phyloP scores from a whole-genome alignment of 2,888 invertebrate genomes.

The Eupithecia subfuscata region DNA sequence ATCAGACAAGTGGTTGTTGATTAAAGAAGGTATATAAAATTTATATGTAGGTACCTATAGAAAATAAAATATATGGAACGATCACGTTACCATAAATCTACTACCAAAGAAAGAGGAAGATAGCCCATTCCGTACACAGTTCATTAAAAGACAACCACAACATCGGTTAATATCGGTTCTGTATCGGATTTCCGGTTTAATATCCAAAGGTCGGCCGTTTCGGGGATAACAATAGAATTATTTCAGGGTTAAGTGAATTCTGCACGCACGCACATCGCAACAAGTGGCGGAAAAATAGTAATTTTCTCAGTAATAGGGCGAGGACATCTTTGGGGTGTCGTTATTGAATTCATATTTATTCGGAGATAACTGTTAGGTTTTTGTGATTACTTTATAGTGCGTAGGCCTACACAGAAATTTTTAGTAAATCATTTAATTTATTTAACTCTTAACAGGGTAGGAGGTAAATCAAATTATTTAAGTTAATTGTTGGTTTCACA shows the following conservation, averaged over 20 bases:
- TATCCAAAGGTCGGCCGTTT: slow-evolving; percentile 58
- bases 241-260: slow-evolving; percentile 62
- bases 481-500: too few species aligned
- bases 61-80: neutral
- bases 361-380: slow-evolving; percentile 6
- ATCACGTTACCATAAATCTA: neutral
- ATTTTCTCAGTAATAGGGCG: slow-evolving; percentile 41
- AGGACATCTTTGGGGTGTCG: slow-evolving; percentile 28
- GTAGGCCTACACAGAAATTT: too few species aligned
- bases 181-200: slow-evolving; percentile 61
- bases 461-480: too few species aligned
- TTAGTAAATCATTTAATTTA: too few species aligned
- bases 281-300: slow-evolving; percentile 57
- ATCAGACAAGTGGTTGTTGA: neutral
- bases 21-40: neutral
- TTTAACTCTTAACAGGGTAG: too few species aligned
- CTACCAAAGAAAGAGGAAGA: neutral
- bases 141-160: slow-evolving; percentile 35
- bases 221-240: slow-evolving; percentile 62
- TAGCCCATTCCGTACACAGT: neutral
- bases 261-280: slow-evolving; percentile 63
- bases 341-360: slow-evolving; percentile 30
- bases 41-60: neutral
- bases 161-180: slow-evolving; percentile 53
- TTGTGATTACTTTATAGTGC: too few species aligned